Base-by-base conservation (phyloP, 2,797 vertebrate species). In the Parotocinclus haroldoi region DNA sequence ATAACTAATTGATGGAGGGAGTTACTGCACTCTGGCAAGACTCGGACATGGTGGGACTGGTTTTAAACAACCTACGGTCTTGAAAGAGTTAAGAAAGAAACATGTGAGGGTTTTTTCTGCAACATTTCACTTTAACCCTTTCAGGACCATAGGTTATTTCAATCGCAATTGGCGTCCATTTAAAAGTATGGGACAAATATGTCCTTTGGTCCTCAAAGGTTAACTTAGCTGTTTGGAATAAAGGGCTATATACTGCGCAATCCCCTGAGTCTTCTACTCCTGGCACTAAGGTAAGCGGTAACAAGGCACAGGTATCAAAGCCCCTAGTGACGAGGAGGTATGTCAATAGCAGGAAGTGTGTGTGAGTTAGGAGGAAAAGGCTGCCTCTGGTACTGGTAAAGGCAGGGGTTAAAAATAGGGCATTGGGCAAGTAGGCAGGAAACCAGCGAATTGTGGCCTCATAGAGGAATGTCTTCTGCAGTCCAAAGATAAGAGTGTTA, bases 351-450 rank as follows among this genome's bases (percentile, higher is more conserved):
- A 92, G 91, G 91, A 92, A 92, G 86, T 85, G 85, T 88, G 88
- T 87, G 84, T 87, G 88, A 87, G 90, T 89, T 87, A 91, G 87
- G 88, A 94, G 91, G 89, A 95, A 96, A 94, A 93, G 92, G 93
- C 94, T 95, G 93, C 92, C 92, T 88, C 82, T 92, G 90, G 89
- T 92, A 87, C 88, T 88, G 88, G 91, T 88, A 88, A 93, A 90
- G 87, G 88, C 85, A 81, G 80, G 87, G 89, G 89, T 92, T 95
- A 94, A 92, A 95, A 95, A 96, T 95, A 95, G 93, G 92, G 91
- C 92, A 93, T 85, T 89, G 91, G 93, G 92, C 92, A 94, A 92
- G 92, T 93, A 91, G 91, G 92, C 92, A 94, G 94, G 94, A 96
- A 96, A 91, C 89, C 89, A 92, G 89, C 62, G 79, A 91, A 91